phyloP scores from a whole-genome alignment of 53 echinoderm and acorn worm genomes.

The Astropecten irregularis region DNA sequence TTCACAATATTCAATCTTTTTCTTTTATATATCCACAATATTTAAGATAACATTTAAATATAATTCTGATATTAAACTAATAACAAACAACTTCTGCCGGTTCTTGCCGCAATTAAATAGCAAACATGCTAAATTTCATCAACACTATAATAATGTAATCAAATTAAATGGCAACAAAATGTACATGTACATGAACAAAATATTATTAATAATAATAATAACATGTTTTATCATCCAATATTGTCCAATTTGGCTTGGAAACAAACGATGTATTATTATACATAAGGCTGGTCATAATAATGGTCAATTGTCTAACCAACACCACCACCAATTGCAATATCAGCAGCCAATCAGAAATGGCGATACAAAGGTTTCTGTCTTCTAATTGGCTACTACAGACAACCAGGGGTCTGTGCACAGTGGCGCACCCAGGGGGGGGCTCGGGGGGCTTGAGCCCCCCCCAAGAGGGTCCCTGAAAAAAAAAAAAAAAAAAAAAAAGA shows the following conservation, averaged over 20 bases:
- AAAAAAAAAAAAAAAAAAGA: no score
- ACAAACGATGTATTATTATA: neutral
- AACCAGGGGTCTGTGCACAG: no score
- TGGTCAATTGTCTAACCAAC: neutral
- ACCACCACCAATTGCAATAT: no score
- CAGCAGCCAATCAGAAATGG: no score
- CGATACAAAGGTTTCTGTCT: no score
- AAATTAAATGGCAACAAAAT: slow-evolving; percentile 20
- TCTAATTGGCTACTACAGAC: no score
- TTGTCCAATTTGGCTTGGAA: slow-evolving; percentile 6
- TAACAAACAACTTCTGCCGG: slow-evolving; percentile 14
- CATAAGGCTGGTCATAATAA: slow-evolving; percentile 1
- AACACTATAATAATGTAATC: neutral
- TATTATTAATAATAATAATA: neutral
- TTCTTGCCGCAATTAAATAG: slow-evolving; percentile 25
- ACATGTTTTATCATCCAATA: neutral
- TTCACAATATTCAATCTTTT: slow-evolving; percentile 37
- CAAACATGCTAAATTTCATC: slow-evolving; percentile 15
- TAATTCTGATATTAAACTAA: slow-evolving; percentile 14
- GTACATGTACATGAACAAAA: slow-evolving; percentile 1
- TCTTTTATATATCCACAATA: slow-evolving; percentile 58
- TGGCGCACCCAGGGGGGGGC: no score
- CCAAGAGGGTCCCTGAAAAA: no score
- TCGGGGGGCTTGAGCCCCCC: no score
- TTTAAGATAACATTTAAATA: slow-evolving; percentile 51